A percentile compares a stretch with the other conserved stretches of the same genome.
Evolutionary conservation across 2,113 vertebrate genomes (phyloP).

Genomic region (Labeo catla): DNA sequence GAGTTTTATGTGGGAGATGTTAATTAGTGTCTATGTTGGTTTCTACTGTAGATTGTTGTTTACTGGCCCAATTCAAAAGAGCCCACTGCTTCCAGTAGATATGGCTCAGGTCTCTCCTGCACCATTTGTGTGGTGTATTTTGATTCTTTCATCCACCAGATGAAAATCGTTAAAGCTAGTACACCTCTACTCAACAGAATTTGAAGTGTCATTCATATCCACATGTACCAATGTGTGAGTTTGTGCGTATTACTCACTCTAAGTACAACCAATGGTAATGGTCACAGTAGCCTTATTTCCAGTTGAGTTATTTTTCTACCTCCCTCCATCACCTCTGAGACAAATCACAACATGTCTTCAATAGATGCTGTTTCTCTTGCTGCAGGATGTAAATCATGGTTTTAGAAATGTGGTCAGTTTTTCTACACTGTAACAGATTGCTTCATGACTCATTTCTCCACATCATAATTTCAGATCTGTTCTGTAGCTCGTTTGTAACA

Average conservation of each 20-base stretch:
- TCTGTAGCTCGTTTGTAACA: conserved; percentile 46
- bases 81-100: background rate
- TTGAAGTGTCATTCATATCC: background rate
- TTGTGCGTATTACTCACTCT: background rate
- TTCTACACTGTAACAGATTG: conserved; percentile 7
- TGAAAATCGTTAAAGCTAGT: background rate
- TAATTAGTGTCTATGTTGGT: background rate
- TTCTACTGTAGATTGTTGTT: background rate
- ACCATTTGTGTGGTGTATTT: background rate
- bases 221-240: background rate
- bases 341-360: conserved; percentile 33
- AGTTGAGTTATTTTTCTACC: background rate
- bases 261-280: background rate
- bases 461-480: background rate
- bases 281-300: background rate
- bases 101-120: background rate
- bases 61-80: background rate
- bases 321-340: conserved; percentile 30
- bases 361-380: conserved; percentile 30
- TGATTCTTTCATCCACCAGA: background rate
- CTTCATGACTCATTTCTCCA: background rate
- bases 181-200: background rate
- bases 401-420: conserved; percentile 35
- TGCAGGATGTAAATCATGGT: conserved; percentile 7
- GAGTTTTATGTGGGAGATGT: no score